phyloP scores from a whole-genome alignment of 2,113 vertebrate genomes.

The Aldabrachelys gigantea region DNA sequence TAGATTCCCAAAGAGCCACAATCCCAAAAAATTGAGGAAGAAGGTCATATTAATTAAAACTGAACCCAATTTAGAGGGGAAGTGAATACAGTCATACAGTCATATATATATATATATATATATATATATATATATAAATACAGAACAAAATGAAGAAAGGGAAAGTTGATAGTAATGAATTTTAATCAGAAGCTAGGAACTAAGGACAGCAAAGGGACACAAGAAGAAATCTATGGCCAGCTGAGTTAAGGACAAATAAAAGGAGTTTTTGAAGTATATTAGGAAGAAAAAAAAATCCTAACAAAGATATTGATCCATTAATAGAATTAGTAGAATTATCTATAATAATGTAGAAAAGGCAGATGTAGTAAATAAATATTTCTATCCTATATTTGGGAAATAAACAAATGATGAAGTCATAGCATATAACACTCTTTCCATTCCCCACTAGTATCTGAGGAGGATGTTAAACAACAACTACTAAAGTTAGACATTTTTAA shows the following conservation, averaged over 20 bases:
- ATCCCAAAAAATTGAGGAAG: not conserved
- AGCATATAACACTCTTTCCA: not conserved
- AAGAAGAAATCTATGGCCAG: no score
- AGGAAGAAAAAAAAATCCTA: not conserved
- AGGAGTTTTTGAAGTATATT: not conserved
- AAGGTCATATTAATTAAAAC: not conserved
- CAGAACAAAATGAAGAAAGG: no score
- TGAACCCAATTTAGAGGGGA: not conserved
- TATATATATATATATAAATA: no score
- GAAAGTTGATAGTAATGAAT: no score
- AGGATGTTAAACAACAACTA: no score
- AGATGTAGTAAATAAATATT: not conserved
- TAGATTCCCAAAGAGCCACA: not conserved
- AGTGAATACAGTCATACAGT: not conserved
- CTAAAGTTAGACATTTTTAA: no score
- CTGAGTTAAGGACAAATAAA: no score
- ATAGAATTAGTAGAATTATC: not conserved
- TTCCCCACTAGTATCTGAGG: no score
- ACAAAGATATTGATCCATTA: not conserved
- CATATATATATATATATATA: no score
- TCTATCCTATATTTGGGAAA: not conserved
- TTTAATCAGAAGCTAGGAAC: no score
- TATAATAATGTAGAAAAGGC: not conserved
- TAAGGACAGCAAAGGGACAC: no score
- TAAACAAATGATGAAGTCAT: not conserved